A percentile compares a stretch with the other conserved stretches of the same genome.
Conservation (phyloP, 2,797 vertebrate species). For the Hafferia zeledoni region DNA sequence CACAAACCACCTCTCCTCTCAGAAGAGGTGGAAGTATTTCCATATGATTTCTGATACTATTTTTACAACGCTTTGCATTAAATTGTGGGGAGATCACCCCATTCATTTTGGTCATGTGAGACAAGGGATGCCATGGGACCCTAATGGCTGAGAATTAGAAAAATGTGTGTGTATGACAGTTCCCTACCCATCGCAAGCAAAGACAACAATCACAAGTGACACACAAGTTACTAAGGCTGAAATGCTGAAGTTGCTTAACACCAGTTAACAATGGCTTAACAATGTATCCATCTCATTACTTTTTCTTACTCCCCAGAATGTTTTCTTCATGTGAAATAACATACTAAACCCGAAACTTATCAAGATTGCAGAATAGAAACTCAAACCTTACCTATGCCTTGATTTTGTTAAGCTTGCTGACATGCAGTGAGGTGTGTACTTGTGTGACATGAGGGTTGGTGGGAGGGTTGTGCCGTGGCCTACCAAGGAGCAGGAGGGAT, state of each 20-base stretch:
- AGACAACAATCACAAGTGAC: neutral
- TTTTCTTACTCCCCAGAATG: neutral
- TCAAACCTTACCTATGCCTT: neutral
- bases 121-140: neutral
- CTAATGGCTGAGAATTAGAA: neutral
- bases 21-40: neutral
- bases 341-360: neutral
- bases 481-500: neutral
- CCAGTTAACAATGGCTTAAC: neutral
- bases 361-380: neutral
- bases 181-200: neutral
- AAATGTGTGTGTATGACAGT: neutral
- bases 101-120: neutral
- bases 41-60: neutral
- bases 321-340: neutral
- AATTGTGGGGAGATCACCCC: neutral
- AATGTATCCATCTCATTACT: neutral
- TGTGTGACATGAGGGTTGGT: neutral
- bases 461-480: neutral
- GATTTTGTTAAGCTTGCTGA: neutral
- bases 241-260: neutral
- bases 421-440: rapidly evolving
- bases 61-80: neutral
- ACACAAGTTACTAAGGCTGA: neutral
- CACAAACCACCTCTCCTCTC: neutral